Evolutionary conservation across 2,888 invertebrate species (phyloP).

Genomic region (Amphiduros pacificus): DNA sequence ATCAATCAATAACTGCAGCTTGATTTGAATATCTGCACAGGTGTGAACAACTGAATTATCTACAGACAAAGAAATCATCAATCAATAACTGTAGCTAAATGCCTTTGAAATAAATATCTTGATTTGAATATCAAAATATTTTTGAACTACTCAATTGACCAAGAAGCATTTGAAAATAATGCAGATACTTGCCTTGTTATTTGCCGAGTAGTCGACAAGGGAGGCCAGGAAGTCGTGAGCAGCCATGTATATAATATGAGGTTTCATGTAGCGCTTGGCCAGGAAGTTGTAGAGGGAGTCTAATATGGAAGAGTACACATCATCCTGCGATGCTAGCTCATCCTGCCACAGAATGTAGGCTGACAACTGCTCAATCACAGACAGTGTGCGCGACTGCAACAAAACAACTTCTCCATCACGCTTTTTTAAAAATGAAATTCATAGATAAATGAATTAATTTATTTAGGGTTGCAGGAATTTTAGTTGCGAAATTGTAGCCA

Average conservation of each 20-base stretch:
- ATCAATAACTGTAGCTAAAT: too few relatives aligned
- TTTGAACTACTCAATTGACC: slow-evolving; percentile 45
- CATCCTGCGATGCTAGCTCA: slow-evolving; percentile 48
- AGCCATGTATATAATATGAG: slow-evolving; percentile 47
- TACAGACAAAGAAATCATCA: too few relatives aligned
- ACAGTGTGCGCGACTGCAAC: slow-evolving; percentile 43
- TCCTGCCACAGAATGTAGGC: slow-evolving; percentile 50
- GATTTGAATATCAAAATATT: slow-evolving; percentile 50
- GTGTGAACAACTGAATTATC: slow-evolving; percentile 48
- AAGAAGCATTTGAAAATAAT: too few relatives aligned
- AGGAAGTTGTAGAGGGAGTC: slow-evolving; percentile 50
- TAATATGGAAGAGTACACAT: slow-evolving; percentile 47
- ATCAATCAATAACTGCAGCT: too few relatives aligned
- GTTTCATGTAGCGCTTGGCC: slow-evolving; percentile 46
- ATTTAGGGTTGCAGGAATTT: too few relatives aligned
- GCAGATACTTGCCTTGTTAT: slow-evolving; percentile 39
- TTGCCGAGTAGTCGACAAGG: slow-evolving; percentile 39
- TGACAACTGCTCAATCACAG: slow-evolving; percentile 54
- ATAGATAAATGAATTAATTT: too few relatives aligned
- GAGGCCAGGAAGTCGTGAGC: slow-evolving; percentile 51
- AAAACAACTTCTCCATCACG: too few relatives aligned
- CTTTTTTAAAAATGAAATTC: too few relatives aligned
- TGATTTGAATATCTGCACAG: slow-evolving; percentile 50
- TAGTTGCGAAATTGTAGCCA: too few relatives aligned
- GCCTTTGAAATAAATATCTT: too few relatives aligned